These are phyloP conservation scores for Trachythela sp. DNA, from an alignment of 64 coral and sea anemone genomes.

Conservation along the genomic window DNA sequence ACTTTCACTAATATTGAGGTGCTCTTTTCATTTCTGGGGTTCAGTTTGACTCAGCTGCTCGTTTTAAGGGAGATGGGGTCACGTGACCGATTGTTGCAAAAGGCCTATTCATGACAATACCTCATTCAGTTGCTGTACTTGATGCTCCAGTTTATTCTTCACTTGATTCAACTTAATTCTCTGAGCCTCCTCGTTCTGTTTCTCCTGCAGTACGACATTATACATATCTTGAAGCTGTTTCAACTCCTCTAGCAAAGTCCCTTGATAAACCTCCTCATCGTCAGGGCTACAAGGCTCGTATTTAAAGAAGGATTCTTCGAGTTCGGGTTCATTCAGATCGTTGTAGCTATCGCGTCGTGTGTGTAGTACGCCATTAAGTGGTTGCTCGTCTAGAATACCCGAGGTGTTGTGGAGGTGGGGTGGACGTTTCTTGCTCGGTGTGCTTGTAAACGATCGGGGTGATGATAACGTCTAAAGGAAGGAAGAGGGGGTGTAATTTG, in stretches of 20 bases:
- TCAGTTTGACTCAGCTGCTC: too few species aligned
- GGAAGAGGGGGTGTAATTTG: background rate
- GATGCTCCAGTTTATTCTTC: constrained; percentile 80
- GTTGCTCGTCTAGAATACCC: background rate
- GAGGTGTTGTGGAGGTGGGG: constrained; percentile 39
- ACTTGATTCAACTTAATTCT: constrained; percentile 81
- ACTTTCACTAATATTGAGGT: too few species aligned
- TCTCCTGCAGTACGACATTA: constrained; percentile 68
- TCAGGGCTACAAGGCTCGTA: constrained; percentile 70
- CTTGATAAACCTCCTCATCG: constrained; percentile 82
- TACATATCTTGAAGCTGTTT: constrained; percentile 97
- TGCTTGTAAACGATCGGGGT: background rate
- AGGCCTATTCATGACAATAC: background rate
- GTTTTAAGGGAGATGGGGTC: too few species aligned
- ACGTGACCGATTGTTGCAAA: too few species aligned
- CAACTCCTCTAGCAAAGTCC: constrained; percentile 77
- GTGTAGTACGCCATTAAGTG: constrained; percentile 36
- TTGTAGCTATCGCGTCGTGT: constrained; percentile 34
- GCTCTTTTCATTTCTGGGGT: too few species aligned
- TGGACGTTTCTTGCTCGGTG: background rate
- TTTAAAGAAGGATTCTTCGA: constrained; percentile 89
- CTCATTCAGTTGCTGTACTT: constrained; percentile 72
- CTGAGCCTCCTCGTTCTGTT: constrained; percentile 68
- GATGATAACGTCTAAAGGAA: background rate
- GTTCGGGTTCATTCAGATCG: constrained; percentile 35